Evolutionary conservation across 2,888 invertebrate species (phyloP).

Genomic region (Harpagoxenus sublaevis): DNA sequence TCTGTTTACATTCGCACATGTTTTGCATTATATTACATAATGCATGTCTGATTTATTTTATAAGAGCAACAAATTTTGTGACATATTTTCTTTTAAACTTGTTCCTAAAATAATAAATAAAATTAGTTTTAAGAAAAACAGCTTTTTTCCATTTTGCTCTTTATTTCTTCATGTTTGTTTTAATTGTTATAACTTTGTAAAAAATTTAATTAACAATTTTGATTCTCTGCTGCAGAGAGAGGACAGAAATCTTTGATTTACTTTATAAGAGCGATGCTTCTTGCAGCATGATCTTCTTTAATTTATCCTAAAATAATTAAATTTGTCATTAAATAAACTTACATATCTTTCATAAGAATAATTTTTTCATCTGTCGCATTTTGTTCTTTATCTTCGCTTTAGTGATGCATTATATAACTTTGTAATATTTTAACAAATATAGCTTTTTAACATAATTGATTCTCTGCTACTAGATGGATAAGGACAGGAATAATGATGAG

Average conservation of each 20-base stretch:
- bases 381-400: not conserved
- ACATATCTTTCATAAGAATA: not conserved
- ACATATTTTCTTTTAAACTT: not conserved
- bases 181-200: not conserved
- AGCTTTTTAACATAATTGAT: not conserved
- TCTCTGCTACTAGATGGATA: constrained; percentile 25
- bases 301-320: not conserved
- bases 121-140: not conserved
- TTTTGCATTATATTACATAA: not conserved
- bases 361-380: not conserved
- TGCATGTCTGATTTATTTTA: not conserved
- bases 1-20: not conserved
- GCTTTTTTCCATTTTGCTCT: not conserved
- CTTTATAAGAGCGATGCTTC: not conserved
- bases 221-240: not conserved
- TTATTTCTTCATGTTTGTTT: not conserved
- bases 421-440: not conserved
- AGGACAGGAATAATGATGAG: not conserved
- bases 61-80: not conserved
- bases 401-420: not conserved
- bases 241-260: not conserved
- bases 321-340: not conserved
- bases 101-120: not conserved
- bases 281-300: not conserved
- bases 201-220: not conserved